Conservation (phyloP, 2,888 invertebrate genomes). For the Halictus ligatus region DNA sequence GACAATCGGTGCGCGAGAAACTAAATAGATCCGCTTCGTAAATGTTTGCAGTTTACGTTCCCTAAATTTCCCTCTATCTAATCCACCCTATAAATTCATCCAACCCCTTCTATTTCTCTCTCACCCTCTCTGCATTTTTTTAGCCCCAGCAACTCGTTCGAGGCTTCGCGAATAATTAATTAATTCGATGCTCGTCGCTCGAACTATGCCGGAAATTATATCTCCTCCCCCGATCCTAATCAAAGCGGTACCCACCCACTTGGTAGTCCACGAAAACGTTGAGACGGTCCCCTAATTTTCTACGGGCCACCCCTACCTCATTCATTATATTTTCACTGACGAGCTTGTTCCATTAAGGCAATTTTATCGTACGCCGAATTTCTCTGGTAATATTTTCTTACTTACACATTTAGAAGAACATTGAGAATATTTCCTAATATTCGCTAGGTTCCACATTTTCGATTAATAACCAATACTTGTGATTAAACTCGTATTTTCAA, state of each 20-base stretch:
- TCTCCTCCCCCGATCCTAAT: not conserved
- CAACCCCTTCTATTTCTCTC: not conserved
- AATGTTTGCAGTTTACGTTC: conserved; percentile 26
- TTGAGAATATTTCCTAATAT: not conserved
- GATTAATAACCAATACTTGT: too few relatives aligned
- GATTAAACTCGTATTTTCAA: too few relatives aligned
- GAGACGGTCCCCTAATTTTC: not conserved
- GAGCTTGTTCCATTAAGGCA: not conserved
- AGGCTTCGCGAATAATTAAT: not conserved
- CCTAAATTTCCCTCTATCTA: not conserved
- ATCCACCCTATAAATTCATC: not conserved
- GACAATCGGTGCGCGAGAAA: conserved; percentile 64
- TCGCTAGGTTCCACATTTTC: too few relatives aligned
- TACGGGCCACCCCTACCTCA: not conserved
- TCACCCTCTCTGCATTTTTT: not conserved
- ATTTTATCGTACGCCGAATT: not conserved
- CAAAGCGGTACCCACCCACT: not conserved
- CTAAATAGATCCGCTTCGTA: conserved; percentile 53
- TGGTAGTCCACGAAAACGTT: not conserved
- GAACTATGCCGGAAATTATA: not conserved
- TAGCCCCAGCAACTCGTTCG: not conserved
- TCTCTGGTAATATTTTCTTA: not conserved
- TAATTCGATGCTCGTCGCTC: conserved; percentile 5
- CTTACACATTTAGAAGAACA: too few relatives aligned
- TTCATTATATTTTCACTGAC: not conserved